Evolutionary conservation across 2,113 vertebrate genomes (phyloP), one percentile per base, ranked within the genome.

Genomic region (Hemicordylus capensis): DNA sequence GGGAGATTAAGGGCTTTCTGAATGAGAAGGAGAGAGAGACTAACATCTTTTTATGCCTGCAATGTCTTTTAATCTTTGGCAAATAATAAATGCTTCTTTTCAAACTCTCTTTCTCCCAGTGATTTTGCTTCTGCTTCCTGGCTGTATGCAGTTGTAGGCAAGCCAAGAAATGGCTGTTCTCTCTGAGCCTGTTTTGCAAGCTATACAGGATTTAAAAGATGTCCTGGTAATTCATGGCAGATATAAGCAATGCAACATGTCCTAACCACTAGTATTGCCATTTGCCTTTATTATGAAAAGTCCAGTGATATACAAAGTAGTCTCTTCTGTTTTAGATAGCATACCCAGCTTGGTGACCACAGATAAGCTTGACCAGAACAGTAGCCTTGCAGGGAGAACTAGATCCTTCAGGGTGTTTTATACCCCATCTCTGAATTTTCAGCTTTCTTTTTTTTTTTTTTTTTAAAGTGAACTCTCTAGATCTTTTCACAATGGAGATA

Each of bases 261-360:
- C 90, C 91, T 90, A 20, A 34, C 67, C 69, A 88, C 78, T 84
- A 86, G 81, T 58, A 34, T 46, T 88, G 63, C 46, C 54, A 56
- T 87, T 89, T 91, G 85, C 76, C 31, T 90, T 93, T 75, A 28
- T 59, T 54, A 80, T 66, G 44, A 87, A 81, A 84, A 91, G 59
- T 89, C 84, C 83, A 84, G 54, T 91, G 85, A 92, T 84, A 91
- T 2, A 80, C 0, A 63, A 81, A 93, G n/a, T 44, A 44, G 81
- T 88, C 17, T 80, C 19, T 37, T 69, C 26, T 93, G 92, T 72
- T 94, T 92, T 85, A 88, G 92, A 91, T 80, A 89, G 42, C 91
- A 87, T 86, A 44, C 87, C 92, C 64, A 94, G 73, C 46, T 89
- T 90, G 28, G 83, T 93, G 93, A 95, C 90, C 42, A 85, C 83